These are phyloP conservation scores for Thermophis baileyi DNA, from an alignment of 2,113 vertebrate genomes.

Conservation along the genomic window DNA sequence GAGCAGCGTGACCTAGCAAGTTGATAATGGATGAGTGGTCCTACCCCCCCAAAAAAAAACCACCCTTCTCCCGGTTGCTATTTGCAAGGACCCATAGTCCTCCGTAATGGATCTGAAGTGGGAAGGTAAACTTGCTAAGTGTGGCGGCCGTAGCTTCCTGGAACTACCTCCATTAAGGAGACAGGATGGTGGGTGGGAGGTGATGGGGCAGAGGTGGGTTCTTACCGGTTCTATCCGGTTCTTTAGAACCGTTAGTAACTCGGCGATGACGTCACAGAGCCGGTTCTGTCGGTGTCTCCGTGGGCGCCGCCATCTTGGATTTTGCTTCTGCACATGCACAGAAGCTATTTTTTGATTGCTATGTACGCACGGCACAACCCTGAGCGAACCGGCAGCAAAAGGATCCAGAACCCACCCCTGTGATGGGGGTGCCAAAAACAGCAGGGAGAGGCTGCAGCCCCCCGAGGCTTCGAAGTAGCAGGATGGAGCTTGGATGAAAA, in stretches of 20 bases:
- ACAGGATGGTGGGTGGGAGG: neutral
- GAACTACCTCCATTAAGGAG: neutral
- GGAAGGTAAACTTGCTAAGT: neutral
- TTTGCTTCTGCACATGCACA: no score
- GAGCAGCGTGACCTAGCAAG: neutral
- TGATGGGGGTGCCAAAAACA: neutral
- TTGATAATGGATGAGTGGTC: neutral
- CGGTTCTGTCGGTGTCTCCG: no score
- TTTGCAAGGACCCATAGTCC: neutral
- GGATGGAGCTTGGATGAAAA: neutral
- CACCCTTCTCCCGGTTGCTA: neutral
- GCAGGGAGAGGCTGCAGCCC: neutral
- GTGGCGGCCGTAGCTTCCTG: neutral
- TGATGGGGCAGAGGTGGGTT: no score
- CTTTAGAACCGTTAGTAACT: no score
- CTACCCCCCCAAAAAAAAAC: no score
- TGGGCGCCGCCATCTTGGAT: no score
- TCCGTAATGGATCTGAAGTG: neutral
- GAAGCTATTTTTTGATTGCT: no score
- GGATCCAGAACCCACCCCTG: no score
- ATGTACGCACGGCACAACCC: no score
- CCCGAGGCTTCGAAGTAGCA: neutral
- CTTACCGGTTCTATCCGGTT: no score
- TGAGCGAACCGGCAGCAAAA: no score
- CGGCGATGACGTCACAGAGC: no score